Conservation (phyloP, 2,888 invertebrate species). For the Ormyrus pomaceus region DNA sequence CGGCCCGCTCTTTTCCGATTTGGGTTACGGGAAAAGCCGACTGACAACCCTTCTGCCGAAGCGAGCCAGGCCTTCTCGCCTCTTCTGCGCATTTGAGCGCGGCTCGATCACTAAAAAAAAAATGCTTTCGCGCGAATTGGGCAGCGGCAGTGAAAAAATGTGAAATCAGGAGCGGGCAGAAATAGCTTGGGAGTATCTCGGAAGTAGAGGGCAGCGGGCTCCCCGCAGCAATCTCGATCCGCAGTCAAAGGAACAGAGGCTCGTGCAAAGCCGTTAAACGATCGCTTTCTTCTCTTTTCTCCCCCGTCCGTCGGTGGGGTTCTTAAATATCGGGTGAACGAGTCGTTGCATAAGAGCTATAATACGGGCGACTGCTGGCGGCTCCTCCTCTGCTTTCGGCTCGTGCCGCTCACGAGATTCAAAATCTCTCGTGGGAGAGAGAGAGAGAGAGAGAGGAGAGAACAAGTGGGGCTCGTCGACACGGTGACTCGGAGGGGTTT, state of each 20-base stretch:
- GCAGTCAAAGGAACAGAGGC: conserved; percentile 15
- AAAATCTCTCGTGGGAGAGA: conserved; percentile 61
- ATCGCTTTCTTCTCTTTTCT: conserved; percentile 36
- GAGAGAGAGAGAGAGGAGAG: conserved; percentile 51
- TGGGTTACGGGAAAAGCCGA: conserved; percentile 54
- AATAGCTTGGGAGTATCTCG: conserved; percentile 23
- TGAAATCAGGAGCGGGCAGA: conserved; percentile 10
- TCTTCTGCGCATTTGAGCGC: not conserved
- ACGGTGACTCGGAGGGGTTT: conserved; percentile 53
- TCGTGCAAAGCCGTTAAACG: conserved; percentile 42
- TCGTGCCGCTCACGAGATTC: conserved; percentile 63
- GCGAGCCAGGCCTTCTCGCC: not conserved
- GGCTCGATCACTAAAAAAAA: no score
- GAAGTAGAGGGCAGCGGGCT: conserved; percentile 7
- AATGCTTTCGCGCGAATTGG: not conserved
- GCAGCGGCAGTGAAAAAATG: not conserved
- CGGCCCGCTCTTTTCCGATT: conserved; percentile 44
- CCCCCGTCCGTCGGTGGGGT: conserved; percentile 30
- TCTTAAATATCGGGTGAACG: conserved; percentile 61
- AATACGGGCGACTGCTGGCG: conserved; percentile 47
- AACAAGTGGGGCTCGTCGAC: conserved; percentile 55
- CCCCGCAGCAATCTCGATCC: not conserved
- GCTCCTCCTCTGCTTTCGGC: conserved; percentile 58
- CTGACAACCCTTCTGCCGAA: not conserved
- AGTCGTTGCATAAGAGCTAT: conserved; percentile 54